Conservation (phyloP, 2,888 invertebrate genomes). For the Polydesmus complanatus region DNA sequence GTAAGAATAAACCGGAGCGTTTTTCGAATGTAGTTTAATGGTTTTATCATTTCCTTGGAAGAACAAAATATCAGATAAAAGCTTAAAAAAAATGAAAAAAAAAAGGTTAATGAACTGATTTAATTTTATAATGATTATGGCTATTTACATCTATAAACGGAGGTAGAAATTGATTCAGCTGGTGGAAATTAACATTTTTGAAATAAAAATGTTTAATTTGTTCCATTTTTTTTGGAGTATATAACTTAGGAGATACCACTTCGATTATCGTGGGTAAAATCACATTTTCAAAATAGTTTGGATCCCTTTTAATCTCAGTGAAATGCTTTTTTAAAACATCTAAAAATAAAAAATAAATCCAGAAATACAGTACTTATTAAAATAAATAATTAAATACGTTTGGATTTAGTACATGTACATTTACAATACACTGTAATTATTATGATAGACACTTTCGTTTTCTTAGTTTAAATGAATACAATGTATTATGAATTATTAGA, state of each 20-base stretch:
- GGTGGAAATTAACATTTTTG: slow-evolving; percentile 10
- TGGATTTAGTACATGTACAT: no score
- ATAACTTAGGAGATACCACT: neutral
- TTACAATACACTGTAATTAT: no score
- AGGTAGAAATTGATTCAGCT: slow-evolving; percentile 7
- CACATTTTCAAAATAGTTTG: slow-evolving; percentile 3
- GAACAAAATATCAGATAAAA: slow-evolving; percentile 7
- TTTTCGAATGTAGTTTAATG: slow-evolving; percentile 6
- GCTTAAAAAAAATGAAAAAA: no score
- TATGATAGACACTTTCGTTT: no score
- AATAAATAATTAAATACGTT: no score
- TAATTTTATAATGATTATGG: no score
- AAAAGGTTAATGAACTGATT: no score
- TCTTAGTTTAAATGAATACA: no score
- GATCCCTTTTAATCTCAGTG: neutral
- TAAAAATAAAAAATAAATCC: no score
- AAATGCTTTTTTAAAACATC: neutral
- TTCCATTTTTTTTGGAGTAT: slow-evolving; percentile 3
- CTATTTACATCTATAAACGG: slow-evolving; percentile 11
- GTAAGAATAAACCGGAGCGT: slow-evolving; percentile 11
- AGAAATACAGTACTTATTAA: no score
- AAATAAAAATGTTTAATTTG: slow-evolving; percentile 13
- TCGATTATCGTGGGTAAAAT: slow-evolving; percentile 2
- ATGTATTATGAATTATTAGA: no score
- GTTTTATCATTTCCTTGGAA: slow-evolving; percentile 10